Evolutionary conservation across 2,888 invertebrate species (phyloP).

Genomic region (Notodonta dromedarius): DNA sequence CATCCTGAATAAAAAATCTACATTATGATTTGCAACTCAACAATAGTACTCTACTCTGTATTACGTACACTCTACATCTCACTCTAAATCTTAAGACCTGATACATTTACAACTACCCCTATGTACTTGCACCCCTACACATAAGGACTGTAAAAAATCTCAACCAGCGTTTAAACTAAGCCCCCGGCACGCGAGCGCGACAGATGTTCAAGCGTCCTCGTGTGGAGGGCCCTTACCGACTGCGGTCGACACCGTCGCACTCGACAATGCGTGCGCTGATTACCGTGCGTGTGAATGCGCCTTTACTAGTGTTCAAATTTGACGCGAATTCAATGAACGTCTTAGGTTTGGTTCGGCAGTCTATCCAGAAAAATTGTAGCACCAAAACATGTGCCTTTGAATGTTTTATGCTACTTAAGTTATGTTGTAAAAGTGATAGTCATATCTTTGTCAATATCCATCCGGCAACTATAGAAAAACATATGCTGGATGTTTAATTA

Average conservation of each 20-base stretch:
- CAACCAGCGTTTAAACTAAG: slow-evolving; percentile 41
- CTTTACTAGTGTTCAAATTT: slow-evolving; percentile 42
- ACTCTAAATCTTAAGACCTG: slow-evolving; percentile 22
- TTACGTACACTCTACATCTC: background rate
- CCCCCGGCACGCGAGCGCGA: slow-evolving; percentile 47
- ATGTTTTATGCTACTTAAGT: no score
- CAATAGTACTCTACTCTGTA: no score
- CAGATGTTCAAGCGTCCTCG: slow-evolving; percentile 70
- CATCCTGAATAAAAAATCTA: no score
- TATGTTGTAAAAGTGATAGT: no score
- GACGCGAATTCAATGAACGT: no score
- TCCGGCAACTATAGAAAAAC: no score
- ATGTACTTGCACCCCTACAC: slow-evolving; percentile 14
- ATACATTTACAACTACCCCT: background rate
- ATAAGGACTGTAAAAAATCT: slow-evolving; percentile 39
- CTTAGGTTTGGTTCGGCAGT: no score
- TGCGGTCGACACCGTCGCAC: slow-evolving; percentile 49
- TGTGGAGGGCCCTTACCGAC: slow-evolving; percentile 57
- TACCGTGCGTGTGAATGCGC: slow-evolving; percentile 45
- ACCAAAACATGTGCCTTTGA: no score
- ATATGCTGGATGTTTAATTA: no score
- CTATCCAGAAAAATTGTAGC: no score
- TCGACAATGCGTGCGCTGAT: slow-evolving; percentile 50
- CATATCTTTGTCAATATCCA: no score
- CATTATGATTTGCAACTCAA: no score